A percentile compares a stretch with the other conserved stretches of the same genome.
Conservation (phyloP, 2,113 vertebrate species). For the Promerops cafer region DNA sequence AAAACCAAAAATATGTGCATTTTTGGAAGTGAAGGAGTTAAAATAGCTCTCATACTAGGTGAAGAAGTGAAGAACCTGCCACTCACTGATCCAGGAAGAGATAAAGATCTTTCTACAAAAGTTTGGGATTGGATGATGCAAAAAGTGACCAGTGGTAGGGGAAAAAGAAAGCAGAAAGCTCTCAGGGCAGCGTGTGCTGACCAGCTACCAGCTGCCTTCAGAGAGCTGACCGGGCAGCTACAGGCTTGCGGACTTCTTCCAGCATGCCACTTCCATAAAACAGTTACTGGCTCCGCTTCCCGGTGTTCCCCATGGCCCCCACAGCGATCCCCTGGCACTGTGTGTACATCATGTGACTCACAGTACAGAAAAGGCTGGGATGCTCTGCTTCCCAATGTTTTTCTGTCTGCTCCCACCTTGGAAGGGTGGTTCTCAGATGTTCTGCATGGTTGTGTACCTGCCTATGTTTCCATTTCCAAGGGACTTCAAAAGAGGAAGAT, state of each 20-base stretch:
- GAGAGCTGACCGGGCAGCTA: neutral
- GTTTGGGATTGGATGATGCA: neutral
- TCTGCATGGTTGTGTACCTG: neutral
- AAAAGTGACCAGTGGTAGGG: neutral
- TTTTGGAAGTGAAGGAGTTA: neutral
- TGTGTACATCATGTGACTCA: neutral
- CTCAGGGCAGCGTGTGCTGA: neutral
- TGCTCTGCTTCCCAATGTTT: neutral
- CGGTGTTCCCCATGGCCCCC: neutral
- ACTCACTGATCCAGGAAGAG: neutral
- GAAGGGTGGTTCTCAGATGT: slow-evolving; percentile 1
- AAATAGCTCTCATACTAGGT: neutral
- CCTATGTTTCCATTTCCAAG: neutral
- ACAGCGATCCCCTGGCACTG: neutral
- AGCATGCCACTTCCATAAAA: neutral
- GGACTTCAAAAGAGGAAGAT: slow-evolving; percentile 38
- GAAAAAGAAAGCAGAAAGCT: neutral
- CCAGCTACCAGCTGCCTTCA: neutral
- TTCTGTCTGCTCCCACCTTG: neutral
- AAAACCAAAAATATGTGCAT: neutral
- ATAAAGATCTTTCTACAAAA: neutral
- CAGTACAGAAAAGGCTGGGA: neutral
- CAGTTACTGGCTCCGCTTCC: neutral
- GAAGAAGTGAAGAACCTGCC: neutral
- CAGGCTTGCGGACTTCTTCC: neutral